phyloP scores from a whole-genome alignment of 1,140 invertebrate genomes.

The Triops longicaudatus region DNA sequence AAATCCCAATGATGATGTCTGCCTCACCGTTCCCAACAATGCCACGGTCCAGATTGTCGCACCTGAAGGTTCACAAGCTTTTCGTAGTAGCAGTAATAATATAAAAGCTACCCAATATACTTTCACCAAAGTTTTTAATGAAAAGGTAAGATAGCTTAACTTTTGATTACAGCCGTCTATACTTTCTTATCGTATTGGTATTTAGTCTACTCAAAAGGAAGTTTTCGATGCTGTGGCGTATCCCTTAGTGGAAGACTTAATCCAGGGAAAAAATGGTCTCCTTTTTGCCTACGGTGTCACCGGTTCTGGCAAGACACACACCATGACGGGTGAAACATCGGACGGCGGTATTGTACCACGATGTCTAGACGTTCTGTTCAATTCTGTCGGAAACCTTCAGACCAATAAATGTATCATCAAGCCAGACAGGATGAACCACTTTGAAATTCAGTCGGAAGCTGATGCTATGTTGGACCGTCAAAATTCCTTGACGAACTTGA shows the following conservation, averaged over 20 bases:
- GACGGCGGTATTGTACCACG: constrained; percentile 80
- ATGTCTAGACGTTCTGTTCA: constrained; percentile 84
- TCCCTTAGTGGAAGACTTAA: constrained; percentile 71
- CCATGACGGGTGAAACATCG: constrained; percentile 72
- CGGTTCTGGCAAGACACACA: constrained; percentile 93
- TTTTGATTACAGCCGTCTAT: constrained; percentile 31
- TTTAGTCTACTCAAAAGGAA: constrained; percentile 58
- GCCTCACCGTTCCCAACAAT: constrained; percentile 61
- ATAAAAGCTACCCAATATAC: constrained; percentile 62
- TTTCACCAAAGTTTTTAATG: constrained; percentile 73
- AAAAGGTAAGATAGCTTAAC: constrained; percentile 38
- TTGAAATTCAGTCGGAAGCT: constrained; percentile 75
- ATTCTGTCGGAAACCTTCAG: constrained; percentile 64
- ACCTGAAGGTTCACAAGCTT: constrained; percentile 52
- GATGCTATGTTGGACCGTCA: constrained; percentile 68
- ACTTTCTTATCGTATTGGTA: not conserved
- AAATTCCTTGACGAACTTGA: constrained; percentile 35
- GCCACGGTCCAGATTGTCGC: constrained; percentile 58
- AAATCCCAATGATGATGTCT: constrained; percentile 52
- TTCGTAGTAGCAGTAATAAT: constrained; percentile 45
- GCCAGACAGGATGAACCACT: constrained; percentile 86
- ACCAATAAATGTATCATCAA: constrained; percentile 79
- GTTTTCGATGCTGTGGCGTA: constrained; percentile 76
- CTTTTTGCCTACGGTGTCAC: constrained; percentile 95
- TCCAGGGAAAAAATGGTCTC: constrained; percentile 75